Evolutionary conservation across 2,797 vertebrate genomes (phyloP), one percentile per base, ranked within the genome.

Genomic region (Chaunax sp.): DNA sequence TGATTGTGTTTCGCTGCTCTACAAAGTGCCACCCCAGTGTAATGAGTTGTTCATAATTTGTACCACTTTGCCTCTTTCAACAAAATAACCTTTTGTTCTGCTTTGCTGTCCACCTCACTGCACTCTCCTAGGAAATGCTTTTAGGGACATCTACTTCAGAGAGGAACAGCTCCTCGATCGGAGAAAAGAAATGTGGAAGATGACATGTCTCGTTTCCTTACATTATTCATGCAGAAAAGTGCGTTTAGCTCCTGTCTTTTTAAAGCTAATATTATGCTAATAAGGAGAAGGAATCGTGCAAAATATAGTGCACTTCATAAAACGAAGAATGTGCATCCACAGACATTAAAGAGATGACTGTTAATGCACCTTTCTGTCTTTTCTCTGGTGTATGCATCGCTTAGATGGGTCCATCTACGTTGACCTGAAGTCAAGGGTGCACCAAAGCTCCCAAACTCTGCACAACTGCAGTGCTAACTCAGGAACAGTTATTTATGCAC

Each of bases 151-250:
- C 55, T 78, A 63, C 70, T 62, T 81, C 52, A 75, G 68, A 50
- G 45, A 75, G 67, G 65, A 62, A 60, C 72, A 80, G 75, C 69
- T 53, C 76, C 64, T 57, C 56, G 22, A 44, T 61, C 75, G 58
- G 54, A 67, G 77, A 78, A 83, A 83, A 81, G 78, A 78, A 63
- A 87, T 61, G 61, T 64, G 76, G 63, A 83, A 76, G 69, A 73
- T 71, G 71, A 74, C 82, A 71, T 61, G 78, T 82, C 82, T 85
- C 68, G 63, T 63, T 64, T 59, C 50, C 83, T 83, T 94, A 61
- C 88, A 94, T 94, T 93, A 93, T 93, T 94, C 87, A 94, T 92
- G 85, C 75, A 54, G 80, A 85, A 86, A 89, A 90, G 78, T 86
- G 86, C 84, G 88, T 88, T 90, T 87, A 83, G 83, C 72, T 83